Conservation (phyloP, 2,888 invertebrate species). For the Pammene fasciana region DNA sequence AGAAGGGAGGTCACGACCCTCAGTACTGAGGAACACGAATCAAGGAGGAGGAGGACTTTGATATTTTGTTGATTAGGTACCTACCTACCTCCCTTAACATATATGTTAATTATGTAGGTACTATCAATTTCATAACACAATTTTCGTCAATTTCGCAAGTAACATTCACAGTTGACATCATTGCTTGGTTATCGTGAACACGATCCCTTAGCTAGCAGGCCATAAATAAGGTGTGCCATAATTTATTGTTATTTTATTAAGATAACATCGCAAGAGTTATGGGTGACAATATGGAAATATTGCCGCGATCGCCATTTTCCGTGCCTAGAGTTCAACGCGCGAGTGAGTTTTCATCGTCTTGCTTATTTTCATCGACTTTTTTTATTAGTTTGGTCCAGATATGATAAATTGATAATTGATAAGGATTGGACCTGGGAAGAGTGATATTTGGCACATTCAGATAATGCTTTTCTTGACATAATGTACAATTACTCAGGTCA, state of each 20-base stretch:
- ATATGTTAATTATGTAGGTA: no score
- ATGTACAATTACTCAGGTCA: no score
- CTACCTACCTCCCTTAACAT: no score
- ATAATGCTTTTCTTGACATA: no score
- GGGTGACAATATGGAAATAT: constrained; percentile 41
- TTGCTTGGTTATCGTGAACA: constrained; percentile 35
- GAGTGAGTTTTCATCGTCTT: neutral
- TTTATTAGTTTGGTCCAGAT: no score
- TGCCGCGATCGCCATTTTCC: constrained; percentile 17
- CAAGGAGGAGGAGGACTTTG: no score
- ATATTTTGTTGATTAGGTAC: no score
- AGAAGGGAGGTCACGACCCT: no score
- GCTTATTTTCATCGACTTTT: neutral
- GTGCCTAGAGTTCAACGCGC: constrained; percentile 30
- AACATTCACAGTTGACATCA: constrained; percentile 9
- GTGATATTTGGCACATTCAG: no score
- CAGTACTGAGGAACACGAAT: no score
- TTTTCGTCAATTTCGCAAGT: constrained; percentile 6
- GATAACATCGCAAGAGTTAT: constrained; percentile 37
- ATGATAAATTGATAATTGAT: no score
- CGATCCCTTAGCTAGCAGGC: constrained; percentile 25
- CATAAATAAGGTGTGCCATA: constrained; percentile 33
- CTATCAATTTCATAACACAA: neutral
- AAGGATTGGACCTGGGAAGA: no score
- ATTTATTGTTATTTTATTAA: constrained; percentile 38